Evolutionary conservation across 2,888 invertebrate genomes (phyloP).

Genomic region (Drosophila putrida): DNA sequence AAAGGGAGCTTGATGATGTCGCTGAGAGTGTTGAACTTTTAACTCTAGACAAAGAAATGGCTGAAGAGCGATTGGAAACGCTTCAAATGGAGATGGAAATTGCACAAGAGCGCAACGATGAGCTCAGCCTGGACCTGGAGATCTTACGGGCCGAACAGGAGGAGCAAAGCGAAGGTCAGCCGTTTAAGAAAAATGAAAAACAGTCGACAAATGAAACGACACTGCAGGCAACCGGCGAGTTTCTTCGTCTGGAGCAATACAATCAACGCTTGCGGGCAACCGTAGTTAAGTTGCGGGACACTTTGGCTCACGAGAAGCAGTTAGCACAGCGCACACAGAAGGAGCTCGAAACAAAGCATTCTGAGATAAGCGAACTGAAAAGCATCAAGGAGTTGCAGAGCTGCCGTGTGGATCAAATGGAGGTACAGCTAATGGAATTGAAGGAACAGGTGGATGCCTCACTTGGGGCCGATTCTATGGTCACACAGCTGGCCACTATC

Average conservation of each 20-base stretch:
- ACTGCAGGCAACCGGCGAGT: conserved; percentile 77
- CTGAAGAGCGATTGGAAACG: conserved; percentile 95
- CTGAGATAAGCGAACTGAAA: conserved; percentile 93
- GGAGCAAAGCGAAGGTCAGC: conserved; percentile 77
- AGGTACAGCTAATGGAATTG: conserved; percentile 94
- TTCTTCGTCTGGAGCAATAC: conserved; percentile 97
- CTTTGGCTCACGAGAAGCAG: conserved; percentile 97
- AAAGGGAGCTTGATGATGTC: conserved; percentile 96
- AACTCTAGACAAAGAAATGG: conserved; percentile 99
- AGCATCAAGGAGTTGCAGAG: conserved; percentile 95
- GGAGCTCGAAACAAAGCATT: conserved; percentile 95
- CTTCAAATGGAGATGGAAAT: conserved; percentile 94
- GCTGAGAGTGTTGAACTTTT: conserved; percentile 98
- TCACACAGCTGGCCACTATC: conserved; percentile 96
- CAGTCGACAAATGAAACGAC: conserved; percentile 74
- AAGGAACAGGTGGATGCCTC: conserved; percentile 98
- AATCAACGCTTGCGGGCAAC: conserved; percentile 96
- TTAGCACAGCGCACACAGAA: conserved; percentile 95
- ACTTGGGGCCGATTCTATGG: conserved; percentile 99
- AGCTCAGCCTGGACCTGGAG: conserved; percentile 94
- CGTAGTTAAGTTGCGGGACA: conserved; percentile 95
- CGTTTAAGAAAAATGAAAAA: conserved; percentile 64
- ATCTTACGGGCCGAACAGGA: conserved; percentile 92
- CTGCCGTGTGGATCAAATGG: conserved; percentile 90
- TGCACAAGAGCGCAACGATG: conserved; percentile 95